Conservation (phyloP, 2,797 vertebrate species). For the Enteromius thamalakanensis region DNA sequence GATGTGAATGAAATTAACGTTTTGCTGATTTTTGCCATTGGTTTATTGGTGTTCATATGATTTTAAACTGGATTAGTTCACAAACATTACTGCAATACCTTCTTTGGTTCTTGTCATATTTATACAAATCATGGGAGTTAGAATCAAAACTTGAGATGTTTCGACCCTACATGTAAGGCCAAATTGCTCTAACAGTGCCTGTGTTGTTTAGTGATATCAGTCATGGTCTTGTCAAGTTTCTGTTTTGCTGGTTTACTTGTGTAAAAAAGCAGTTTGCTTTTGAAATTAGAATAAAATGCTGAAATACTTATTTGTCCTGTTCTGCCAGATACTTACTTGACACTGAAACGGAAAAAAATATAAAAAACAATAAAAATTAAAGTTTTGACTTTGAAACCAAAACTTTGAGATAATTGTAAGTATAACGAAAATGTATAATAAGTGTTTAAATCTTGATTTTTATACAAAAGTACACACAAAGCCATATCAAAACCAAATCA, state of each 20-base stretch:
- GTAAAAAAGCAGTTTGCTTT: conserved; percentile 38
- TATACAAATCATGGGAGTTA: neutral
- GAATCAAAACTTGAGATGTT: neutral
- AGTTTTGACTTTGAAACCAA: neutral
- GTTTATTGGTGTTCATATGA: neutral
- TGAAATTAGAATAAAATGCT: conserved; percentile 31
- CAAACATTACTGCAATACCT: neutral
- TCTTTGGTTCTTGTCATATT: neutral
- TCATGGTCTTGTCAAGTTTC: conserved; percentile 6
- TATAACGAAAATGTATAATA: neutral
- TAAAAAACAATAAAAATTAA: neutral
- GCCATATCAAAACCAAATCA: neutral
- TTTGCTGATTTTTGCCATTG: neutral
- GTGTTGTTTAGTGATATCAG: conserved; percentile 12
- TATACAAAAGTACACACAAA: neutral
- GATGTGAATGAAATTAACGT: conserved; percentile 6
- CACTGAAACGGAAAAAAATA: neutral
- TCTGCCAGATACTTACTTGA: neutral
- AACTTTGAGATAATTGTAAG: neutral
- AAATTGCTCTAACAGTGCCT: conserved; percentile 20
- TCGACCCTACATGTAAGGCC: conserved; percentile 1
- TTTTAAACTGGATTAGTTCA: conserved; percentile 15
- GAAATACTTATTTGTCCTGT: neutral
- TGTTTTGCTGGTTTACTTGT: conserved; percentile 6
- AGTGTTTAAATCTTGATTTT: neutral